phyloP scores from a whole-genome alignment of 2,113 vertebrate species.

The Chaenogobius annularis region DNA sequence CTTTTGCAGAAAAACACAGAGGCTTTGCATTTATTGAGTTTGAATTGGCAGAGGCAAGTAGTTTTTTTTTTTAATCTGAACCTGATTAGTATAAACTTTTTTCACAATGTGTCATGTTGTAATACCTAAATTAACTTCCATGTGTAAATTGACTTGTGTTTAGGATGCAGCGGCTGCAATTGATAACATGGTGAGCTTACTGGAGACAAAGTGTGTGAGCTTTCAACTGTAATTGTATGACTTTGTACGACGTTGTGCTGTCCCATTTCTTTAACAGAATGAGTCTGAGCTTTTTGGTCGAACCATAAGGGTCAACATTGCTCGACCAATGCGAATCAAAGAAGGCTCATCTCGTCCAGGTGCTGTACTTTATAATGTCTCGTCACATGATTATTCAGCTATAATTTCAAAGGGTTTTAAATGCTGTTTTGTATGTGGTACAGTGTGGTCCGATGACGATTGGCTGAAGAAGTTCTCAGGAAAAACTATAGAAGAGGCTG shows the following conservation, averaged over 20 bases:
- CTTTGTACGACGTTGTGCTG: neutral
- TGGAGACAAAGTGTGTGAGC: neutral
- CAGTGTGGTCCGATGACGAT: slow-evolving; percentile 97
- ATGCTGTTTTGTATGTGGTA: neutral
- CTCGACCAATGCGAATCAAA: slow-evolving; percentile 97
- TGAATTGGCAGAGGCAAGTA: slow-evolving; percentile 90
- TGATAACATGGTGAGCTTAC: slow-evolving; percentile 89
- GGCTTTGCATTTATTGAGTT: slow-evolving; percentile 98
- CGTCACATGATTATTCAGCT: neutral
- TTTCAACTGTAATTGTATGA: neutral
- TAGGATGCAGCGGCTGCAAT: slow-evolving; percentile 96
- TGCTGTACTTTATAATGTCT: slow-evolving; percentile 37
- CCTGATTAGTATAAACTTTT: neutral
- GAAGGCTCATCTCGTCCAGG: slow-evolving; percentile 95
- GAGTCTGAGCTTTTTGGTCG: slow-evolving; percentile 96
- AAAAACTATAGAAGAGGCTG: slow-evolving; percentile 89
- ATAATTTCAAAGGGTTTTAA: neutral
- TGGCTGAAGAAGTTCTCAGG: slow-evolving; percentile 98
- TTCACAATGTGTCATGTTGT: neutral
- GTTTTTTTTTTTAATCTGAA: neutral
- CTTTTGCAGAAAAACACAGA: slow-evolving; percentile 89
- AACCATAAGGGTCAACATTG: slow-evolving; percentile 93
- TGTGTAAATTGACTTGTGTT: neutral
- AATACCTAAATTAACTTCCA: neutral
- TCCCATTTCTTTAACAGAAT: slow-evolving; percentile 76